Conservation (phyloP, 2,797 vertebrate genomes). For the Tokudaia tokunoshimensis region DNA sequence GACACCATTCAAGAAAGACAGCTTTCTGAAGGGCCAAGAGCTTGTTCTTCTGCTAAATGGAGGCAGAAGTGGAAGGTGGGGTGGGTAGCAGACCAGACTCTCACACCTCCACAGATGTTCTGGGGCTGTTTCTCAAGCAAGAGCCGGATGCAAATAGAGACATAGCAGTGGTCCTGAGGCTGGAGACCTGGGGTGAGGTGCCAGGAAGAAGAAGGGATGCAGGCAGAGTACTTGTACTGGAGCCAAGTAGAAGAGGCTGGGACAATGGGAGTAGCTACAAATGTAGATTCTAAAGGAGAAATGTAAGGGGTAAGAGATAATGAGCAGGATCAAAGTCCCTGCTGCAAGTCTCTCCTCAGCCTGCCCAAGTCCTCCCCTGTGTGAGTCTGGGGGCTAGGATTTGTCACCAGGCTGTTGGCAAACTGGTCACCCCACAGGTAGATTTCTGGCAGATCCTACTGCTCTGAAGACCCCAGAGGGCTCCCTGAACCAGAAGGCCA, state of each 20-base stretch:
- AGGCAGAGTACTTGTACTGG: neutral
- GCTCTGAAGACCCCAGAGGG: neutral
- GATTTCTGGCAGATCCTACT: accelerated
- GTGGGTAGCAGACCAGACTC: neutral
- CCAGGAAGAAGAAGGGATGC: no score
- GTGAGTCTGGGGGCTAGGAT: accelerated
- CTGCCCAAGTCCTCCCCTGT: neutral
- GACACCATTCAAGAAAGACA: neutral
- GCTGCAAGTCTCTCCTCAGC: neutral
- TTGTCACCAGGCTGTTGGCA: neutral
- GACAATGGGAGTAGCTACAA: accelerated
- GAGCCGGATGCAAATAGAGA: neutral
- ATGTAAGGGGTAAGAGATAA: neutral
- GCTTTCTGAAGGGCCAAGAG: neutral
- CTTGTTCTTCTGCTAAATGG: neutral
- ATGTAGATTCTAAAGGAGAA: neutral
- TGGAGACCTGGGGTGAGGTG: neutral
- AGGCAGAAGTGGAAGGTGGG: neutral
- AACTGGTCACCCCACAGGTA: accelerated
- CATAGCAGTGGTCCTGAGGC: neutral
- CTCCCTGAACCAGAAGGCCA: neutral
- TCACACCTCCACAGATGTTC: neutral
- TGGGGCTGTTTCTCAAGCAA: neutral
- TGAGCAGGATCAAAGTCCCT: neutral
- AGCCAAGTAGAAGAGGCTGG: accelerated